Conservation (phyloP, 2,888 invertebrate genomes). For the Epinotia ramella region DNA sequence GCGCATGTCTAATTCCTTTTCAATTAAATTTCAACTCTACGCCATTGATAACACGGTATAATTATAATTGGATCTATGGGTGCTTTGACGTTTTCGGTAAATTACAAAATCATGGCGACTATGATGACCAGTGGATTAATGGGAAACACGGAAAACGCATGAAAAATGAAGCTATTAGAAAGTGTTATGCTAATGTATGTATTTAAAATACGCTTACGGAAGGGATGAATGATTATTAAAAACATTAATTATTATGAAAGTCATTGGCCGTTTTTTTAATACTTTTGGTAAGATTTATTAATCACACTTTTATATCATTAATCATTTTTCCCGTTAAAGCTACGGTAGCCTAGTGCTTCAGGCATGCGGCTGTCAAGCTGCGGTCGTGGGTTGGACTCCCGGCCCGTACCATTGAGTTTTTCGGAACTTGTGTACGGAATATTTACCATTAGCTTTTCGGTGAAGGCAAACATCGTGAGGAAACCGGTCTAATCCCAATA, state of each 20-base stretch:
- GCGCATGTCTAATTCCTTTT: not conserved
- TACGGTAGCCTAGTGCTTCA: too few species aligned
- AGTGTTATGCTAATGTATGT: conserved; percentile 27
- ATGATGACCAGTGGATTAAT: conserved; percentile 35
- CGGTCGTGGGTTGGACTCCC: too few species aligned
- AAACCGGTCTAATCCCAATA: too few species aligned
- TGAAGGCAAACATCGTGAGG: too few species aligned
- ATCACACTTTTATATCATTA: too few species aligned
- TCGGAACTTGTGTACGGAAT: too few species aligned
- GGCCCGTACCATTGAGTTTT: too few species aligned
- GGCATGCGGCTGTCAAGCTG: too few species aligned
- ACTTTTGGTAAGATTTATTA: too few species aligned
- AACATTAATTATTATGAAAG: not conserved
- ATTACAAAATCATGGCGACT: conserved; percentile 23
- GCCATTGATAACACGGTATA: not conserved
- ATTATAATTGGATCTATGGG: not conserved
- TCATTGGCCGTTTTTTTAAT: too few species aligned
- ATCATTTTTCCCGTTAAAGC: too few species aligned
- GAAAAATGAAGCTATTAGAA: conserved; percentile 40
- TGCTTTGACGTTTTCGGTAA: not conserved
- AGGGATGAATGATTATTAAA: not conserved
- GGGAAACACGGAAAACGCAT: conserved; percentile 38
- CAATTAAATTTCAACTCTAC: not conserved
- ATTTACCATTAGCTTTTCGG: too few species aligned
- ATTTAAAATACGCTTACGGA: conserved; percentile 31